Percentiles rank a stretch among this genome's conserved stretches.
Conservation (phyloP, 2,888 invertebrate genomes). For the Falcaria lacertinaria region DNA sequence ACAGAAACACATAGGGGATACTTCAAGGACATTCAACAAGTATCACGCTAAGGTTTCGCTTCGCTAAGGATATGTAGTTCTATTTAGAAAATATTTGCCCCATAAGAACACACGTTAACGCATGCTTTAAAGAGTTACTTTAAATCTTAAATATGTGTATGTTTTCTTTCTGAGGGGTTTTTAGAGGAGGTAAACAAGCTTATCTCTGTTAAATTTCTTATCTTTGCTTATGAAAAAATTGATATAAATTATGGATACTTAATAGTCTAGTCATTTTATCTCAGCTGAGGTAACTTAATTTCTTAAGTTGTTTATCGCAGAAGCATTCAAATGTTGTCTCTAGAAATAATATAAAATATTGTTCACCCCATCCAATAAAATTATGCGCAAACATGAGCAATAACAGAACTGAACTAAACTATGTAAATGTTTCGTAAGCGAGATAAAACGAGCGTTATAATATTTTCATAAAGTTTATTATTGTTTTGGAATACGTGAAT, state of each 20-base stretch:
- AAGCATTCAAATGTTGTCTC: too few relatives aligned
- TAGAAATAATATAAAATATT: too few relatives aligned
- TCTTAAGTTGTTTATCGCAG: too few relatives aligned
- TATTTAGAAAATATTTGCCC: conserved; percentile 52
- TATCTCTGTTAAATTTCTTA: too few relatives aligned
- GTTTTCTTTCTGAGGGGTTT: not conserved
- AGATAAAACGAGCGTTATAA: not conserved
- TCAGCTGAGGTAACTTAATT: too few relatives aligned
- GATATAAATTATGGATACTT: too few relatives aligned
- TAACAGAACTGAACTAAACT: not conserved
- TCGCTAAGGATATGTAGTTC: conserved; percentile 35
- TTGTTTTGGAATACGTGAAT: not conserved
- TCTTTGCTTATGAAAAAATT: too few relatives aligned
- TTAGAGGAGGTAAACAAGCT: too few relatives aligned
- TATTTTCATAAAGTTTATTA: not conserved
- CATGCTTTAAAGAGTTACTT: conserved; percentile 5
- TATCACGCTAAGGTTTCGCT: not conserved
- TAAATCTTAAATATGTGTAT: not conserved
- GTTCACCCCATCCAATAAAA: too few relatives aligned
- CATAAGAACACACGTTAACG: conserved; percentile 44
- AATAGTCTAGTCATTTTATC: too few relatives aligned
- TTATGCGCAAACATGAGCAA: conserved; percentile 1
- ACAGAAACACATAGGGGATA: not conserved
- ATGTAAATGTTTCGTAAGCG: not conserved
- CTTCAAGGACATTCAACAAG: not conserved